A percentile compares a stretch with the other conserved stretches of the same genome.
Evolutionary conservation across 2,113 vertebrate species (phyloP).

Genomic region (Elephantulus edwardii): DNA sequence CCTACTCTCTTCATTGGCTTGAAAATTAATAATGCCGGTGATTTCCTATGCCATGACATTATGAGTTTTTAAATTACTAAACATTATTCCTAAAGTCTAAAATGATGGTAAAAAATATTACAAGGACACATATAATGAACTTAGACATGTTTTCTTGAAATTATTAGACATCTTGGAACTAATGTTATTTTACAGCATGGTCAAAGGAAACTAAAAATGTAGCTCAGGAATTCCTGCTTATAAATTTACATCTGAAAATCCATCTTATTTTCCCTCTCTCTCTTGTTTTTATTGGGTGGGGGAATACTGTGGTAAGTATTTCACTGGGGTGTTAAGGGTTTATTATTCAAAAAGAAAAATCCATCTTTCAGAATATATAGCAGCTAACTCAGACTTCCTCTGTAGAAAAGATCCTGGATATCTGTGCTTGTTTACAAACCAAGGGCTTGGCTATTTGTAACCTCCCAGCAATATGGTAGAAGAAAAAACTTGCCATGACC

Average conservation of each 20-base stretch:
- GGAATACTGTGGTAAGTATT: too few relatives aligned
- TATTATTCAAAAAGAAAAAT: too few relatives aligned
- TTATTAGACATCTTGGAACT: constrained; percentile 16
- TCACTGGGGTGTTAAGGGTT: too few relatives aligned
- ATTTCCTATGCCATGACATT: constrained; percentile 63
- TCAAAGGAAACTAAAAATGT: neutral
- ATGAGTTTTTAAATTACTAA: constrained; percentile 67
- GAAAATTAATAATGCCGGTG: constrained; percentile 66
- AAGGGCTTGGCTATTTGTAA: neutral
- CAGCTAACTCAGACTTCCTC: neutral
- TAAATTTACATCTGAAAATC: neutral
- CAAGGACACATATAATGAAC: neutral
- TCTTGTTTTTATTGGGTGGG: too few relatives aligned
- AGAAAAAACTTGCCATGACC: neutral
- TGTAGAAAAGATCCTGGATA: neutral
- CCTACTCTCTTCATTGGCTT: constrained; percentile 71
- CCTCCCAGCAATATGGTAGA: neutral
- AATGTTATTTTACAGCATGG: constrained; percentile 26
- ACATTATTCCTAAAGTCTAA: constrained; percentile 53
- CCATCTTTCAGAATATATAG: neutral
- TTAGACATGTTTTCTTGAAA: constrained; percentile 4
- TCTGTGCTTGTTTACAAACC: neutral
- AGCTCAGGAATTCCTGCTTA: neutral
- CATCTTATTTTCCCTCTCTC: too few relatives aligned
- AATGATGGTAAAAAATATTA: constrained; percentile 51